These are phyloP conservation scores for Drosophila punjabiensis DNA, from an alignment of 1,140 invertebrate genomes.

Conservation along the genomic window DNA sequence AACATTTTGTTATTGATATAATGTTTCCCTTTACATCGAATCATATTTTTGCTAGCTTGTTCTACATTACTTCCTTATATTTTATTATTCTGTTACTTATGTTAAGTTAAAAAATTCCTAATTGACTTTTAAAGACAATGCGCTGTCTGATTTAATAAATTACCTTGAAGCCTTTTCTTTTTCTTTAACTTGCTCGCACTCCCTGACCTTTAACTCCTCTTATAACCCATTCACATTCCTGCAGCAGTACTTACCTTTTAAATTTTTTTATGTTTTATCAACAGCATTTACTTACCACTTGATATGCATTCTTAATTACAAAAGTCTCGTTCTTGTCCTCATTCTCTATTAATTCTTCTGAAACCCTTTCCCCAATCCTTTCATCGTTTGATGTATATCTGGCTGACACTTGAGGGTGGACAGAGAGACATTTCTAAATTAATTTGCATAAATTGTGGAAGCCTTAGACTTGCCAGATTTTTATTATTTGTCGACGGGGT, in stretches of 20 bases:
- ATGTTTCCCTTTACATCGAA: too few species aligned
- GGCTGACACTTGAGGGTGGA: constrained; percentile 73
- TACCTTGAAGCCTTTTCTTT: not conserved
- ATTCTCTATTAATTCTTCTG: constrained; percentile 3
- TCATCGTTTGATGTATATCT: constrained; percentile 61
- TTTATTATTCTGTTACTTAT: not conserved
- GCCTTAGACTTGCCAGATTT: constrained; percentile 52
- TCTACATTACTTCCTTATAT: not conserved
- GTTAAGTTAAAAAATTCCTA: not conserved
- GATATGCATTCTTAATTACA: constrained; percentile 66
- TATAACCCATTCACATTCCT: constrained; percentile 24
- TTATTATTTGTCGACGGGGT: constrained; percentile 49
- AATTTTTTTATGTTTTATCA: constrained; percentile 30
- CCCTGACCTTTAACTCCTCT: constrained; percentile 1
- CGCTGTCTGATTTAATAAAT: not conserved
- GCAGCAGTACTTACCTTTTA: constrained; percentile 32
- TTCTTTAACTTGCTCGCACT: not conserved
- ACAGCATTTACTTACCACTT: constrained; percentile 68
- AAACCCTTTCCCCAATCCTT: constrained; percentile 1
- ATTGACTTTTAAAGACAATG: not conserved
- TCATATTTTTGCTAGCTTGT: rapidly evolving
- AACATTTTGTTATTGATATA: not conserved
- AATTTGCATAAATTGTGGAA: constrained; percentile 69
- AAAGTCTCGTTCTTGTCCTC: constrained; percentile 23
- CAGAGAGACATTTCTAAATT: constrained; percentile 77